These are phyloP conservation scores for Melieria crassipennis DNA, from an alignment of 2,888 invertebrate species.

Conservation along the genomic window DNA sequence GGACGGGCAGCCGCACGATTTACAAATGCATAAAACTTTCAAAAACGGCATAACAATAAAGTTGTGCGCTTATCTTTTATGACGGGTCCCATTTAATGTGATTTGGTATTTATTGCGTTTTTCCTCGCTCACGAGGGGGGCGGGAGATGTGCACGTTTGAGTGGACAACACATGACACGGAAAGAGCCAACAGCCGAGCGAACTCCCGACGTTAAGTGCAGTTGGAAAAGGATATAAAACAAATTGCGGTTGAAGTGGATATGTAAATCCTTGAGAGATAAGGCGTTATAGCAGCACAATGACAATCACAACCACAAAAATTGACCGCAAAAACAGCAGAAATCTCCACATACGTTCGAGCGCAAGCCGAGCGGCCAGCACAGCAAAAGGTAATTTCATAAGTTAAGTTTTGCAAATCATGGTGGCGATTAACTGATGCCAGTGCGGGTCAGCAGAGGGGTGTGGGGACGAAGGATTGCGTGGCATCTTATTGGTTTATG, in stretches of 20 bases:
- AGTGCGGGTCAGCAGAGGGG: background rate
- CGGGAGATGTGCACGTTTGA: conserved; percentile 17
- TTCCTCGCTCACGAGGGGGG: conserved; percentile 18
- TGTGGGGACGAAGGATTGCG: conserved; percentile 9
- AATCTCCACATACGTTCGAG: conserved; percentile 14
- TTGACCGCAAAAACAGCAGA: conserved; percentile 21
- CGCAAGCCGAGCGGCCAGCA: conserved; percentile 17
- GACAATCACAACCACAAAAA: conserved; percentile 58
- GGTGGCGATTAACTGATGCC: background rate
- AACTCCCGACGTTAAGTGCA: background rate
- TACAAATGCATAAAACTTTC: conserved; percentile 43
- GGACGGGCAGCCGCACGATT: conserved; percentile 25
- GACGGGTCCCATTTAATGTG: conserved; percentile 36
- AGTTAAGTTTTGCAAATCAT: conserved; percentile 61
- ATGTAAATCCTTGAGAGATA: conserved; percentile 64
- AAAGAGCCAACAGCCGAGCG: background rate
- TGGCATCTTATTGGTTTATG: conserved; percentile 43
- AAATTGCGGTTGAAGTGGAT: conserved; percentile 40
- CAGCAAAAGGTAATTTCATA: conserved; percentile 51
- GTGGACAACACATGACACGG: conserved; percentile 25
- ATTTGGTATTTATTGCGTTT: conserved; percentile 37
- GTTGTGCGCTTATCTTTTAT: conserved; percentile 41
- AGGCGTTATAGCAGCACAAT: conserved; percentile 61
- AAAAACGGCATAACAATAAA: conserved; percentile 41
- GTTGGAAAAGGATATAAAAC: conserved; percentile 4